Conservation (phyloP, 2,888 invertebrate species). For the Pseudococcus longispinus region DNA sequence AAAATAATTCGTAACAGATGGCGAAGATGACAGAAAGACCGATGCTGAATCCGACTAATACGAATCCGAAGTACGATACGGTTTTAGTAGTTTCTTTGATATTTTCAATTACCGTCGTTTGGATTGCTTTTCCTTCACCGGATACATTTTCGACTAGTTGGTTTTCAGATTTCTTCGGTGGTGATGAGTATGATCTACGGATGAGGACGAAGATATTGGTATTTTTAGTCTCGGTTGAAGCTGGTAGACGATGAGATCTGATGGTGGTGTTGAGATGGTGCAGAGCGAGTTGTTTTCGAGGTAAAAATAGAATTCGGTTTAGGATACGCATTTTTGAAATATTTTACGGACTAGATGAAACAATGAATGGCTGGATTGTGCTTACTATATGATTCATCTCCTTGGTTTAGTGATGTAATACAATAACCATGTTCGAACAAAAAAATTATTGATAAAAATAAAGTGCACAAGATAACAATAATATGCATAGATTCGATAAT, state of each 20-base stretch:
- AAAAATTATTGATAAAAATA: not conserved
- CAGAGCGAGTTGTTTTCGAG: not conserved
- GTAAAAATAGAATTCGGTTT: not conserved
- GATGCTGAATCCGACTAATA: constrained; percentile 80
- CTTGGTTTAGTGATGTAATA: not conserved
- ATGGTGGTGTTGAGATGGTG: not conserved
- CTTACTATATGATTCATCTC: not conserved
- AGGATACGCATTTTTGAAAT: constrained; percentile 4
- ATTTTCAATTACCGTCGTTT: constrained; percentile 66
- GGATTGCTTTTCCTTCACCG: constrained; percentile 10
- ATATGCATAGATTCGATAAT: not conserved
- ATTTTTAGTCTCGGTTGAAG: not conserved
- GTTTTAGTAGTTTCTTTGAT: constrained; percentile 92
- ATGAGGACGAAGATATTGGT: not conserved
- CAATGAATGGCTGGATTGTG: not conserved
- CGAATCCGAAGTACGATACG: constrained; percentile 82
- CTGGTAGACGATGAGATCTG: not conserved
- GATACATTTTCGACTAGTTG: constrained; percentile 1
- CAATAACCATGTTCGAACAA: not conserved
- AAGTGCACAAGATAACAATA: not conserved
- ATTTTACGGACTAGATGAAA: not conserved
- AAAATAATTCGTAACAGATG: constrained; percentile 85
- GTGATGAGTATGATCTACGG: not conserved
- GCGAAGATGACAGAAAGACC: constrained; percentile 84
- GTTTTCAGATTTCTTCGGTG: not conserved